Evolutionary conservation across 2,888 invertebrate genomes (phyloP), one percentile per base, ranked within the genome.

Genomic region (Acrobasis suavella): DNA sequence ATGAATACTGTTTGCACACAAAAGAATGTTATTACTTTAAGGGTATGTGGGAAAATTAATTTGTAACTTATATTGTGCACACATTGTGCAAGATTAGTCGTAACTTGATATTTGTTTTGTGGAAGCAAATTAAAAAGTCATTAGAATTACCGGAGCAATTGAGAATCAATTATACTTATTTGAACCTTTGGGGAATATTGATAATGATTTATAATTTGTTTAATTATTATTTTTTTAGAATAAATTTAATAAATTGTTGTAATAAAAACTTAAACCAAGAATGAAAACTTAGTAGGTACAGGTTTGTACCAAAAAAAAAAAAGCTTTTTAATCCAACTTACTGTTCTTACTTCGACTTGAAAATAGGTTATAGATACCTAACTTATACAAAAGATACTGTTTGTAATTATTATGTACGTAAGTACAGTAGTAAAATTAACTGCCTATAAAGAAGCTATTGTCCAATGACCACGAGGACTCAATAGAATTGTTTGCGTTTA

Each of bases 31-130:
- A 92, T 91, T 88, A 91, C 86, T 88, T 89, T 91, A 91, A 86
- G 86, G 87, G 86, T 83, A 86, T 91, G 91, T 92, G 92, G 85
- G 91, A 91, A 91, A 84, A 91, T 89, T 91, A 89, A 91, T 89
- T 89, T 86, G 89, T 87, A 84, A 86, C 82, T 76, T 77, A 78
- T 83, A 87, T 83, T 80, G 70, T 77, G 68, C 74, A 75, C 65
- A 72, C 63, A 68, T 80, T 83, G 78, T 83, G 75, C 61, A 56
- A 68, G 64, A 66, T 71, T 64, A 67, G 69, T 64, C 69, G 77
- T 72, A 76, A 78, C 65, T 38, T 65, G 72, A 75, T 74, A 73
- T 42, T 51, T 17, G 32, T 39, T 63, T 62, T 64, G 59, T 59
- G 51, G n/a, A 15, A 62, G 54, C 64, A 38, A 61, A 67, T 67